Evolutionary conservation across 2,888 invertebrate species (phyloP), one percentile per base, ranked within the genome.

Genomic region (Calliopum simillimum): DNA sequence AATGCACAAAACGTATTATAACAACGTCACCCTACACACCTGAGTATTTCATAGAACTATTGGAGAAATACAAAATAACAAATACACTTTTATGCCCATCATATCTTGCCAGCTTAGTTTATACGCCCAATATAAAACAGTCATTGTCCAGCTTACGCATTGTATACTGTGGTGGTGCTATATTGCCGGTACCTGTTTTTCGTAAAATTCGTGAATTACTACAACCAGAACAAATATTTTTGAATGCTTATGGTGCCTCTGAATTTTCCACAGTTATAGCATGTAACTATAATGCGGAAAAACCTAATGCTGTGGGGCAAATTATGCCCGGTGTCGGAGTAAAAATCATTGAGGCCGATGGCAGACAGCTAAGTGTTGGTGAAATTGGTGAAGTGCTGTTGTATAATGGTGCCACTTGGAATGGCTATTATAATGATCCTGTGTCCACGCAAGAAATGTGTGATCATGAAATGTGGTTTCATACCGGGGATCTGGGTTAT

Each of bases 311-410:
- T 0, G 81, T 78, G 1, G 84, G 85, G 2, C 69, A 76, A 49
- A 65, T 79, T 0, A 2, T 72, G 33, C 71, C 76, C 3, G 79
- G 79, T 53, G 44, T 77, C 0, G 71, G 73, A 43, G 73, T n/a
- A n/a, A n/a, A n/a, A n/a, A n/a, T n/a, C n/a, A n/a, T n/a, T n/a
- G n/a, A n/a, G n/a, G n/a, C n/a, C 79, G 72, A 79, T 8, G 79
- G 79, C 8, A 73, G 77, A 21, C 12, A 43, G 13, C 68, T 81
- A 56, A 75, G 78, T 2, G 65, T 79, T 11, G 78, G 78, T 46
- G 71, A 82, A 70, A 73, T 73, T 2, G 85, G 86, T 1, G 85
- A 85, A 69, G 79, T 85, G 19, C 79, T 76, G 46, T 74, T 79
- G 12, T 76, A 80, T 19, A 76, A 73, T 0, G 73, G 69, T 0